A percentile compares a stretch with the other conserved stretches of the same genome.
phyloP scores from a whole-genome alignment of 2,797 vertebrate species.

The Hylomyscus alleni region DNA sequence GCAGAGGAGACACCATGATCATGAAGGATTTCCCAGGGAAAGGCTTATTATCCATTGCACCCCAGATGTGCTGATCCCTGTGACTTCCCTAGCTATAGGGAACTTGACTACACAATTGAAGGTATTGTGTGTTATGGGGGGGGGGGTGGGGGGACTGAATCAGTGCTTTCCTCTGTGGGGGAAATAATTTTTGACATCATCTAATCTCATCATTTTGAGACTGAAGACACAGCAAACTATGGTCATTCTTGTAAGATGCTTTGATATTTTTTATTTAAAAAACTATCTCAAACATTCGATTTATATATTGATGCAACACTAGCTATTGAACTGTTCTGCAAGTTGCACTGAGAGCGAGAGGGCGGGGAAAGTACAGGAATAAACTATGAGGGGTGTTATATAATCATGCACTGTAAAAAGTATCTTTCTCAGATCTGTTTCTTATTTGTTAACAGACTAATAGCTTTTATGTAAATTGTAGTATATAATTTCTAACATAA shows the following conservation, averaged over 20 bases:
- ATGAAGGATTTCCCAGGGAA: background rate
- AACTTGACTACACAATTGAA: background rate
- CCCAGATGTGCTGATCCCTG: background rate
- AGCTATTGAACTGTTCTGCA: background rate
- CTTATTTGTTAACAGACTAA: slow-evolving; percentile 32
- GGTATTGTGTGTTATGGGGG: too few species aligned
- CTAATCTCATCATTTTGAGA: slow-evolving; percentile 40
- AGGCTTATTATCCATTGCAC: too few species aligned
- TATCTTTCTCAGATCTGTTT: background rate
- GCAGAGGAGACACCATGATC: background rate
- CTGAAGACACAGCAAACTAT: slow-evolving; percentile 35
- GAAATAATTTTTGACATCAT: background rate
- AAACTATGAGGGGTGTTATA: background rate
- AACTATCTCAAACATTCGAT: background rate
- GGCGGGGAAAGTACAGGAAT: background rate
- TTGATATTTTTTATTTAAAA: slow-evolving; percentile 48
- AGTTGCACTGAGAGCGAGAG: background rate
- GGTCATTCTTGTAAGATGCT: slow-evolving; percentile 30
- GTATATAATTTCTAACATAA: slow-evolving; percentile 50
- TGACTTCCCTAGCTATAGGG: too few species aligned
- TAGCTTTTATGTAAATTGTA: slow-evolving; percentile 12
- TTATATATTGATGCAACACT: background rate
- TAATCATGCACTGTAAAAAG: slow-evolving; percentile 47
- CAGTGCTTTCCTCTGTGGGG: background rate
- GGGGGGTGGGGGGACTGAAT: background rate